These are phyloP conservation scores for Pantherophis vulpinus DNA, from an alignment of 2,797 vertebrate species.

Conservation along the genomic window DNA sequence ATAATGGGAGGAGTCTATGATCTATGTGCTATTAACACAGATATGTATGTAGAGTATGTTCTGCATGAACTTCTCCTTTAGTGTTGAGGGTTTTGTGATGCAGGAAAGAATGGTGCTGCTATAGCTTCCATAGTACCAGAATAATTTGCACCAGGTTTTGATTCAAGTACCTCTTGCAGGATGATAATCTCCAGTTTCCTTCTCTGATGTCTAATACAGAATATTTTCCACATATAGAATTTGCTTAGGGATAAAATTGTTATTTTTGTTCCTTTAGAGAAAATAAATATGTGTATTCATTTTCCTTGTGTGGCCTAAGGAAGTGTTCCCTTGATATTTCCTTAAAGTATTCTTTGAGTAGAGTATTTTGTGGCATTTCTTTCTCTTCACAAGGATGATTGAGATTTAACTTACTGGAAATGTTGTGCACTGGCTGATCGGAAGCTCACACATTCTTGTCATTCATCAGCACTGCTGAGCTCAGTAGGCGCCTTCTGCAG, in stretches of 20 bases:
- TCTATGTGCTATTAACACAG: not conserved
- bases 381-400: constrained; percentile 27
- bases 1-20: not conserved
- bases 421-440: constrained; percentile 49
- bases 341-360: constrained; percentile 28
- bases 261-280: constrained; percentile 43
- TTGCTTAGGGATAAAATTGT: not conserved
- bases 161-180: not conserved
- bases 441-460: constrained; percentile 43
- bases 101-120: not conserved
- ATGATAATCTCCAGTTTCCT: not conserved
- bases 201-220: not conserved
- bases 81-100: not conserved
- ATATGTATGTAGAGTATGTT: not conserved
- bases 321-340: constrained; percentile 38
- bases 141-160: not conserved
- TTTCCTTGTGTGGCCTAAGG: constrained; percentile 21
- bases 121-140: not conserved
- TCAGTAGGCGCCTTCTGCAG: not conserved
- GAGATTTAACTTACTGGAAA: constrained; percentile 44
- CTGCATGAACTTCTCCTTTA: not conserved
- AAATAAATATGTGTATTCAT: constrained; percentile 35
- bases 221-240: not conserved
- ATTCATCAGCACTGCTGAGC: constrained; percentile 25
- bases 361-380: constrained; percentile 15